Conservation (phyloP, 37 sponge, comb jelly and placozoan species). For the Spongilla lacustris region DNA sequence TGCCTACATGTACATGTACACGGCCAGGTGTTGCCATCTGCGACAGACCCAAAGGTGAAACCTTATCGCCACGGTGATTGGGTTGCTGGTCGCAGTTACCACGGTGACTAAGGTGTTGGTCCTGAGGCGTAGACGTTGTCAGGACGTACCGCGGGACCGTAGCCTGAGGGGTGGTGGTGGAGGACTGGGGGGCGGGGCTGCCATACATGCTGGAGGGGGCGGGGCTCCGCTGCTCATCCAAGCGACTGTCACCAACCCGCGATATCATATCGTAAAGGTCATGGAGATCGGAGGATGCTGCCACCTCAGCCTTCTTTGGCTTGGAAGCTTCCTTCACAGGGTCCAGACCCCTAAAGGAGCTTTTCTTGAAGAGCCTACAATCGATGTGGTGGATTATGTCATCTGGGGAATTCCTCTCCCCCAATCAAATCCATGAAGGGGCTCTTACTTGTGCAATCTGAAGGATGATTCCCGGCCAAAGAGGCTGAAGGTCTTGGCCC, state of each 20-base stretch:
- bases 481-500: slow-evolving; percentile 21
- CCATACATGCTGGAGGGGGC: not conserved
- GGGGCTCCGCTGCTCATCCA: slow-evolving; percentile 33
- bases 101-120: not conserved
- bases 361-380: slow-evolving; percentile 3
- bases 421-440: no score
- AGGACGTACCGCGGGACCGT: not conserved
- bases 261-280: slow-evolving; percentile 28
- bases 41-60: no score
- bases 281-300: not conserved
- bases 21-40: no score
- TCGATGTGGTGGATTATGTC: not conserved
- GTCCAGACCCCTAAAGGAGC: not conserved
- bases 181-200: not conserved
- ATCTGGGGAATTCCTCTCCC: no score
- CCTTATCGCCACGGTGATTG: not conserved
- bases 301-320: not conserved
- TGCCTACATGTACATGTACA: no score
- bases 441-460: not conserved
- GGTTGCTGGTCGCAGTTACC: not conserved
- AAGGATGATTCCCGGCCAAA: slow-evolving; percentile 7
- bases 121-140: not conserved
- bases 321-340: not conserved
- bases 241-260: not conserved
- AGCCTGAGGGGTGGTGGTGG: not conserved